Percentiles rank a stretch among this genome's conserved stretches.
Conservation (phyloP, 2,888 invertebrate species). For the Pseudococcus jackbeardsleyi region DNA sequence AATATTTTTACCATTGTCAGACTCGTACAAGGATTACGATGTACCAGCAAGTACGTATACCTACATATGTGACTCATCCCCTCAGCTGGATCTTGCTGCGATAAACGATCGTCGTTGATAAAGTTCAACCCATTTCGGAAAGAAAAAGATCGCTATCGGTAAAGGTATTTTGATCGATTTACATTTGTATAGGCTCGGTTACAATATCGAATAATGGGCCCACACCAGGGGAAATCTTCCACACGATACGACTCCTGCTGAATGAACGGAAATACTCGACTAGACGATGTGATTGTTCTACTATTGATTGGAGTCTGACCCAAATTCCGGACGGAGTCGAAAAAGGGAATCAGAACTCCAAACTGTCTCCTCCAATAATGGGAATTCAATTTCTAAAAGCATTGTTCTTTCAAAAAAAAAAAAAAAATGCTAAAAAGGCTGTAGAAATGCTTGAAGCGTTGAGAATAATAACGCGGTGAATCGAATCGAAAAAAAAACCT, state of each 20-base stretch:
- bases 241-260: conserved; percentile 13
- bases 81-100: neutral
- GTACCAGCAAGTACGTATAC: neutral
- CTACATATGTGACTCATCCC: neutral
- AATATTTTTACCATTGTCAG: neutral
- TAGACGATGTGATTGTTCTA: neutral
- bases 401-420: no score
- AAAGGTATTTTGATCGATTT: conserved; percentile 12
- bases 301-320: neutral
- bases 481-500: no score
- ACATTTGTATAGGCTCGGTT: neutral
- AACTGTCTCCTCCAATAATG: neutral
- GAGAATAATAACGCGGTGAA: no score
- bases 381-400: neutral
- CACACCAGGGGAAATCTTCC: neutral
- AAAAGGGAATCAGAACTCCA: neutral
- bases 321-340: neutral
- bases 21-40: neutral
- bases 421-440: no score
- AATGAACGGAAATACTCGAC: conserved; percentile 14
- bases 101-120: neutral
- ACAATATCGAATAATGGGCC: neutral
- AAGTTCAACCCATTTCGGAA: neutral
- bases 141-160: neutral
- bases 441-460: no score